Base-by-base conservation (phyloP, 2,113 vertebrate genomes). In the Piaya cayana region DNA sequence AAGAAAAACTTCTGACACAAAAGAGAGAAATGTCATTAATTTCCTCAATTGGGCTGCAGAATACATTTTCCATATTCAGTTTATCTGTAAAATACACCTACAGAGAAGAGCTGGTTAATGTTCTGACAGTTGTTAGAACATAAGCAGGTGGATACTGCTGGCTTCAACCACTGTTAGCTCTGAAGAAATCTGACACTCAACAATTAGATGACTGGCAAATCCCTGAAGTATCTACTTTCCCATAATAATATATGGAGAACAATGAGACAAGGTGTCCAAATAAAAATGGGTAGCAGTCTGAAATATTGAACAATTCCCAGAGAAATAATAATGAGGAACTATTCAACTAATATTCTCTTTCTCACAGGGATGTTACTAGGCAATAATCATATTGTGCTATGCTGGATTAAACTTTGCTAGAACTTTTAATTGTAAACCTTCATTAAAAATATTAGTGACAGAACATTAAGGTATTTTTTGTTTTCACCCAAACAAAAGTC, bases 221-320 rank as follows among this genome's bases (percentile, higher is more conserved):
- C 52, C 53, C 77, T 42, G 30, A 91, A 92, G 62, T 85, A 77
- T 95, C 83, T 94, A 34, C 49, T 94, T 95, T 91, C 82, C 37
- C 29, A 1, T 88, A 88, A 80, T 82, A 86, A 63, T 83, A 75
- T 22, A 74, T 39, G 65, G 72, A 84, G 23, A 88, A 55, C 68
- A 95, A 26, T n/a, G 36, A 82, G 59, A 82, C 55, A 59, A 23
- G 58, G 29, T 89, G 47, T 74, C 59, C 78, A 82, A 92, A 86
- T 67, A 50, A 77, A 85, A 83, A 47, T 19, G 18, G 16, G 42
- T 55, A 90, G 45, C 50, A 65, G 50, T 74, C 55, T 94, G 90
- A 93, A 95, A 86, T 93, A 86, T 29, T 89, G 37, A 95, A 77
- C 26, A 82, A 65, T n/a, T 87, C 55, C 62, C 23, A 18, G 3